Base-by-base conservation (phyloP, 2,888 invertebrate genomes). In the Xylocampa areola region DNA sequence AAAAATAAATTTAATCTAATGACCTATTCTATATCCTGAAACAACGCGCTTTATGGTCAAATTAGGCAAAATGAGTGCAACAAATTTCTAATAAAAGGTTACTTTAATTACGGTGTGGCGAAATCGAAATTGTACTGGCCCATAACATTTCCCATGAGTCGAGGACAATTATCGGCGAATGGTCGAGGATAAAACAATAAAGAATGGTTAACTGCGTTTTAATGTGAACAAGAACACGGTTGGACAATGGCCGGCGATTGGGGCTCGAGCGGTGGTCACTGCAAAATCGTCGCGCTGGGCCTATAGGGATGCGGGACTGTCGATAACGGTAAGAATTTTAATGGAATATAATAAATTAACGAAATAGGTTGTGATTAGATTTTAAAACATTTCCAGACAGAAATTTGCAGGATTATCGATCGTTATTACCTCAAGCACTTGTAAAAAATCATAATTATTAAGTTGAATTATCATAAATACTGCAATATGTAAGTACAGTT, bases 151-250 rank as follows among this genome's bases (percentile, higher is more conserved):
- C 89, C 91, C 91, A 91, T 88, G 88, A 87, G 88, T 79, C 84
- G 86, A 80, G 88, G 87, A 90, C 92, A 89, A 91, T 92, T 92
- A 92, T 91, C 87, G 90, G 89, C 76, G 76, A 84, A 78, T 81
- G 79, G 81, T 78, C 81, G 85, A 82, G 89, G 88, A 91, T 93
- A 88, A 92, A 93, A 94, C 92, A 93, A 94, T 94, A 93, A 93
- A 93, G 92, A 92, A 92, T 90, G 90, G 88, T 89, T 92, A 93
- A 93, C 90, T 88, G 93, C 89, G 86, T 89, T 93, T 92, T 93
- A 92, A 94, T 94, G 92, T 86, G 92, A 90, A 91, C 90, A 92
- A 91, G 93, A 89, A 91, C 92, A 89, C 85, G 82, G 83, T 72
- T 73, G 89, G 88, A 92, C 91, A 93, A 93, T 92, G 86, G 89